Conservation (phyloP, 2,797 vertebrate genomes). For the Coendou prehensilis region DNA sequence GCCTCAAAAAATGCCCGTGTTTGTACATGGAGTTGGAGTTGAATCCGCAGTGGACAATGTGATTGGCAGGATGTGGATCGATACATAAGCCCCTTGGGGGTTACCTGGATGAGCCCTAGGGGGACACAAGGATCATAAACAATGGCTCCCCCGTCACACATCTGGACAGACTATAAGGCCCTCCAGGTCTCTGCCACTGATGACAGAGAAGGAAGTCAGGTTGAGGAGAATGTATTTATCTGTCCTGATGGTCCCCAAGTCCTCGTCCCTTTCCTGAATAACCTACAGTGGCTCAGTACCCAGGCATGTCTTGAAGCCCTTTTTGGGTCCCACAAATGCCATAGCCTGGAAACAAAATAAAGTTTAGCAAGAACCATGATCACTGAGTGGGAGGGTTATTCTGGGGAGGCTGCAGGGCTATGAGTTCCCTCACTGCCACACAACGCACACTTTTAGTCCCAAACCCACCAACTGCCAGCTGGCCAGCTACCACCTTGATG, state of each 20-base stretch:
- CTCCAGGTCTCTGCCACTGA: neutral
- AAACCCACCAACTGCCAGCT: slow-evolving; percentile 74
- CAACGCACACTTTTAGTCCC: slow-evolving; percentile 58
- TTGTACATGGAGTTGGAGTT: neutral
- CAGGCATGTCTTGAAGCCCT: neutral
- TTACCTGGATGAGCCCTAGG: neutral
- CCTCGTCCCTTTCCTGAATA: neutral
- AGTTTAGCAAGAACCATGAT: neutral
- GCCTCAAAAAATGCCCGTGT: neutral
- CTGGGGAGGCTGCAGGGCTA: neutral
- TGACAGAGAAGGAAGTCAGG: neutral
- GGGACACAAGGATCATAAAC: neutral
- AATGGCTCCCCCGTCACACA: neutral
- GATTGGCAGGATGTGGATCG: neutral
- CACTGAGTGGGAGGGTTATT: neutral
- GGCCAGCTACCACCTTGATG: slow-evolving; percentile 79
- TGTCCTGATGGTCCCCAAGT: neutral
- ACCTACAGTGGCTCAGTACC: neutral
- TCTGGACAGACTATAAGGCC: neutral
- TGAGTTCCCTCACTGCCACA: slow-evolving; percentile 39
- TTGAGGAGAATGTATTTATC: neutral
- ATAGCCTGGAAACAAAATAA: neutral
- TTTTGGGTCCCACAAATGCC: neutral
- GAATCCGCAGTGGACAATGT: neutral
- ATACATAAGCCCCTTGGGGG: neutral